Evolutionary conservation across 2,113 vertebrate genomes (phyloP).

Genomic region (Setophaga petechia): DNA sequence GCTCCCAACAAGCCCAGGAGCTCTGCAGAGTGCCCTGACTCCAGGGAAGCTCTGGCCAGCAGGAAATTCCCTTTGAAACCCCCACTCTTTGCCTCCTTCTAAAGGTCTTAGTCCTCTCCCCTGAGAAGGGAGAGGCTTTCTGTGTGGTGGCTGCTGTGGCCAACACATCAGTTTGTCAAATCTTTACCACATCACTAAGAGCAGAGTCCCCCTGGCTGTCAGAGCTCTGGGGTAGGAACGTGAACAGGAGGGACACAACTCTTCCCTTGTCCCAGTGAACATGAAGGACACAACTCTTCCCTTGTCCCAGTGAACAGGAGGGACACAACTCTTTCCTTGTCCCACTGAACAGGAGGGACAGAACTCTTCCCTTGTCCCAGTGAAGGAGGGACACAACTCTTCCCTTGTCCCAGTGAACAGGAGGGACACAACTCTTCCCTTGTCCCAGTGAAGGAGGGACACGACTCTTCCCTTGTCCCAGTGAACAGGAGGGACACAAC

Average conservation of each 20-base stretch:
- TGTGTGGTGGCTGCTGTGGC: not conserved
- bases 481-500: not conserved
- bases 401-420: not conserved
- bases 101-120: not conserved
- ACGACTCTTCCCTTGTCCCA: not conserved
- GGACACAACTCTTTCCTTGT: not conserved
- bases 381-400: not conserved
- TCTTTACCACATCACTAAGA: fast-evolving
- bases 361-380: not conserved
- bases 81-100: not conserved
- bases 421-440: not conserved
- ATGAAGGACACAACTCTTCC: not conserved
- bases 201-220: not conserved
- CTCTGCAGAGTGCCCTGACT: fast-evolving
- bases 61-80: not conserved
- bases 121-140: not conserved
- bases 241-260: not conserved
- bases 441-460: not conserved
- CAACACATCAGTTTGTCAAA: not conserved
- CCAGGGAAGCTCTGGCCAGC: not conserved
- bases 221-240: not conserved
- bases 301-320: not conserved
- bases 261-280: no score
- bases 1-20: fast-evolving
- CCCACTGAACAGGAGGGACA: not conserved